phyloP scores from a whole-genome alignment of 2,113 vertebrate species.

The Ammodytes dubius region DNA sequence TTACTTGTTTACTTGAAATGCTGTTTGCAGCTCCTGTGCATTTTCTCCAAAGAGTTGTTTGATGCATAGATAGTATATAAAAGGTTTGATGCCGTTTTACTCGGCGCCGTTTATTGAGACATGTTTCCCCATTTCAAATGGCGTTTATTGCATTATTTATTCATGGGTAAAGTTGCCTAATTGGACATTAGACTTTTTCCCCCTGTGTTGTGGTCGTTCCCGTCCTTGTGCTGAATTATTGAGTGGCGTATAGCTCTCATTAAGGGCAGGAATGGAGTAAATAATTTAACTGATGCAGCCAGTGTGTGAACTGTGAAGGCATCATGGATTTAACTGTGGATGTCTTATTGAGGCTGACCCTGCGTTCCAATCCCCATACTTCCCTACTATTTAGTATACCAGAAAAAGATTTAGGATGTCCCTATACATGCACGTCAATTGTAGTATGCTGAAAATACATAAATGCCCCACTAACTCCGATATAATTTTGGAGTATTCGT shows the following conservation, averaged over 20 bases:
- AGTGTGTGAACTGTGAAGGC: conserved; percentile 29
- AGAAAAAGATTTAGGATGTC: too few species aligned
- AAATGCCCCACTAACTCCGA: too few species aligned
- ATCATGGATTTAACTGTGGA: conserved; percentile 25
- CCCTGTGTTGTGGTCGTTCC: conserved; percentile 39
- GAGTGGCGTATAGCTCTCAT: conserved; percentile 26
- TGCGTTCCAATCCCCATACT: too few species aligned
- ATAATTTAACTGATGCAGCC: conserved; percentile 66
- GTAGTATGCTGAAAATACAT: too few species aligned
- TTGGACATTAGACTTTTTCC: conserved; percentile 40
- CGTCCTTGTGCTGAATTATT: conserved; percentile 66
- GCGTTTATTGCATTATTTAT: conserved; percentile 51
- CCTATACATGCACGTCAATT: too few species aligned
- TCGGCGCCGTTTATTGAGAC: conserved; percentile 5
- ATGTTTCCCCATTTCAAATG: conserved; percentile 31
- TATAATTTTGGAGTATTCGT: too few species aligned
- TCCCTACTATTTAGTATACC: too few species aligned
- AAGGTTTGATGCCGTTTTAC: not conserved
- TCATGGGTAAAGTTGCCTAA: conserved; percentile 46
- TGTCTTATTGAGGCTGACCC: not conserved
- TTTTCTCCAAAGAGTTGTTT: not conserved
- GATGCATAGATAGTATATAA: too few species aligned
- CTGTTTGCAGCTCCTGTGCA: not conserved
- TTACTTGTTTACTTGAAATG: not conserved
- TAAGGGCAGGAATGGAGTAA: conserved; percentile 52